Evolutionary conservation across 53 echinoderm and acorn worm species (phyloP).

Genomic region (Actinopyga echinites): DNA sequence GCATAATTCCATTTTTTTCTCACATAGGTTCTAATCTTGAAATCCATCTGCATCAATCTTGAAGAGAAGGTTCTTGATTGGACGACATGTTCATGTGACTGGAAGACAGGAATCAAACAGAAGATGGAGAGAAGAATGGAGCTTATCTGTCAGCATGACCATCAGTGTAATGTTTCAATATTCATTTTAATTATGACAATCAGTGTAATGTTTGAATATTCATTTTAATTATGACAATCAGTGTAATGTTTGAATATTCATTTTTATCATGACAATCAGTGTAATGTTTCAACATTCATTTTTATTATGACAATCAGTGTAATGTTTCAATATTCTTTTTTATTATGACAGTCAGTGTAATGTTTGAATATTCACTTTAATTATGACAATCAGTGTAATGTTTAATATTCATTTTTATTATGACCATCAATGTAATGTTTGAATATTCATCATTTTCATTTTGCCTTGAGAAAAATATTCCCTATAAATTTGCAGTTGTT

Average conservation of each 20-base stretch:
- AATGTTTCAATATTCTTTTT: neutral
- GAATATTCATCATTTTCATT: neutral
- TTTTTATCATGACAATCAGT: neutral
- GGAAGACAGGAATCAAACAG: neutral
- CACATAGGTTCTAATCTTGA: slow-evolving; percentile 63
- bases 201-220: neutral
- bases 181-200: neutral
- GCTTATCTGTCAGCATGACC: neutral
- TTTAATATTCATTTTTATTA: neutral
- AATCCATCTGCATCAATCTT: slow-evolving; percentile 70
- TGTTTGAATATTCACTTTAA: neutral
- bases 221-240: neutral
- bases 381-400: neutral
- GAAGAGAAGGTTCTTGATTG: slow-evolving; percentile 60
- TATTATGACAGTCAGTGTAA: neutral
- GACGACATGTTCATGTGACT: slow-evolving; percentile 63
- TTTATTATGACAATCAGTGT: neutral
- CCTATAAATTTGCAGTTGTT: neutral
- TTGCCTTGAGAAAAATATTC: neutral
- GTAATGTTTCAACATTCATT: neutral
- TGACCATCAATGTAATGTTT: neutral
- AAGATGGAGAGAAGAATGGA: neutral
- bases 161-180: neutral
- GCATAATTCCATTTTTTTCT: neutral
- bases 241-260: neutral